Base-by-base conservation (phyloP, 2,888 invertebrate species). In the Parnassius mnemosyne region DNA sequence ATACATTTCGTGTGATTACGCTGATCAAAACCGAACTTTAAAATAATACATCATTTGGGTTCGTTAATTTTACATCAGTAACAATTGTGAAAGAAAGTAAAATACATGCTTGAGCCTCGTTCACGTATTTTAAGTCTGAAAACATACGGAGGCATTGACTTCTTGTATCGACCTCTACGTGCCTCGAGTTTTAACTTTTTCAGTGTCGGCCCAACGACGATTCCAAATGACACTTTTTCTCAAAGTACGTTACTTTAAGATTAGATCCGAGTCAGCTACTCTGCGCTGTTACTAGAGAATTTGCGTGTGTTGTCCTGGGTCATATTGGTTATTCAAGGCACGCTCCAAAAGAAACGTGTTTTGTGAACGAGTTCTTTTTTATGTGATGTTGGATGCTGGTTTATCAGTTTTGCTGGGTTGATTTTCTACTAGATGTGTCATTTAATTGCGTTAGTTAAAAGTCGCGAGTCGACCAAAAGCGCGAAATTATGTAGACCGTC, bases 141-240 rank as follows among this genome's bases (percentile, higher is more conserved):
- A 9, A 50, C 10, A 20, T 50, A 20, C 16, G 20, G 3, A 20
- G 20, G 51, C 10, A 51, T 51, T 25, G 51, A 51, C 11, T 51
- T 10, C 51, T 10, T 20, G 51, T 20, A 51, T 20, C 51, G 25
- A 16, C 51, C 11, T 11, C 51, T n/a, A 47, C 47, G 51, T 51
- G 51, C 20, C 25, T 3, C 10, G 51, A 25, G 2, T 25, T 3
- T 2, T n/a, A 25, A 51, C 12, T 11, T 10, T 16, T 25, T 20
- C 20, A 3, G 20, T 16, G 46, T 13, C 25, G 25, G 7, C 25
- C 2, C 11, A 25, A 10, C 1, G 10, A 25, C 11, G 10, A 51
- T 11, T 51, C 20, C 20, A 44, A 43, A 57, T 13, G 42, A 57
- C 50, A 57, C 20, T 51, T 51, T 51, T n/a, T 25, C 10, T 51